Evolutionary conservation across 2,888 invertebrate genomes (phyloP).

Genomic region (Lamellibrachia satsuma): DNA sequence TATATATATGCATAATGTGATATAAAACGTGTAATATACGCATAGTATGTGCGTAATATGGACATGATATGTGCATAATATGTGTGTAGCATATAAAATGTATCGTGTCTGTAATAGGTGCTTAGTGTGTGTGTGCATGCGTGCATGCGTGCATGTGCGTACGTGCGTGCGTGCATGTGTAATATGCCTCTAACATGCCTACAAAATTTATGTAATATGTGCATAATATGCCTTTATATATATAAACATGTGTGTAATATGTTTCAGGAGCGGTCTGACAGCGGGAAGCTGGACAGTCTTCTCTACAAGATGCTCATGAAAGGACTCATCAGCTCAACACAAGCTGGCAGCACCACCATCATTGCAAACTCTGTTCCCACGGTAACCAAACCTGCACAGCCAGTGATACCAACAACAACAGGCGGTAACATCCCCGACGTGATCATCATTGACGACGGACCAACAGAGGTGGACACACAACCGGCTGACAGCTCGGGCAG

Average conservation of each 20-base stretch:
- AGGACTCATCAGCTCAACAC: neutral
- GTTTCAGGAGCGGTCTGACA: neutral
- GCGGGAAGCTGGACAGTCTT: neutral
- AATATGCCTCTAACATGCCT: too few species aligned
- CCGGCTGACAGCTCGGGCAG: neutral
- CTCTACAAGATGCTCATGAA: constrained; percentile 5
- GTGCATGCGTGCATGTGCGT: too few species aligned
- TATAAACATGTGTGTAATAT: neutral
- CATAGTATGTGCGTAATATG: too few species aligned
- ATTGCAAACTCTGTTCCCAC: neutral
- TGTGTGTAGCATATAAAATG: too few species aligned
- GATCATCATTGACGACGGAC: neutral
- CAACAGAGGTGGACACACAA: neutral
- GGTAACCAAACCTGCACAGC: neutral
- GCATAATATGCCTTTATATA: neutral
- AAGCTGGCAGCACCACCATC: neutral
- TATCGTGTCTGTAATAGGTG: too few species aligned
- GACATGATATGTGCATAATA: too few species aligned
- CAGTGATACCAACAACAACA: neutral
- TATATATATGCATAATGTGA: too few species aligned
- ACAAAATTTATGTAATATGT: neutral
- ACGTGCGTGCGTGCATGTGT: too few species aligned
- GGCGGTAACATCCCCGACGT: neutral
- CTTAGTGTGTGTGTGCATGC: too few species aligned
- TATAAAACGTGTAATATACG: too few species aligned